phyloP scores from a whole-genome alignment of 2,888 invertebrate species.

The Sarcophaga rosellei region DNA sequence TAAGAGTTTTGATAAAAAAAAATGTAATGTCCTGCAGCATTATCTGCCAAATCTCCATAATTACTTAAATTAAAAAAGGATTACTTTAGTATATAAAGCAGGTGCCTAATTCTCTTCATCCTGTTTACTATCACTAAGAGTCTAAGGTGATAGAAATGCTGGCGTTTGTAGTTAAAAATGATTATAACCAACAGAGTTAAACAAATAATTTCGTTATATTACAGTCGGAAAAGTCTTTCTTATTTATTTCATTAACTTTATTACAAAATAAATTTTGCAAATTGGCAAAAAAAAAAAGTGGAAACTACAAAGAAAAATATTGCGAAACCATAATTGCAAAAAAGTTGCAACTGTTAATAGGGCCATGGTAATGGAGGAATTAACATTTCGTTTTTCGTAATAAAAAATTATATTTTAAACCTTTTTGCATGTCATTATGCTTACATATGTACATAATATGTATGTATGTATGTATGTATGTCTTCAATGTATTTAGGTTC shows the following conservation, averaged over 20 bases:
- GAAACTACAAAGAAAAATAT: not conserved
- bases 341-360: slow-evolving; percentile 5
- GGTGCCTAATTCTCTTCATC: slow-evolving; percentile 33
- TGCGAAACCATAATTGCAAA: slow-evolving; percentile 5
- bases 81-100: not conserved
- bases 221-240: not conserved
- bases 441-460: too few species aligned
- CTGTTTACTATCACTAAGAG: slow-evolving; percentile 22
- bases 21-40: not conserved
- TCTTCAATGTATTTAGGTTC: too few species aligned
- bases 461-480: too few species aligned
- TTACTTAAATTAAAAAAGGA: slow-evolving; percentile 31
- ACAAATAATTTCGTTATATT: slow-evolving; percentile 27
- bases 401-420: too few species aligned
- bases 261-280: slow-evolving; percentile 26
- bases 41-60: not conserved
- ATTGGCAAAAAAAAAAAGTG: slow-evolving; percentile 6
- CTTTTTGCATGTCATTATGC: too few species aligned
- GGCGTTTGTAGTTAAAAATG: not conserved
- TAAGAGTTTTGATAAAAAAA: too few species aligned
- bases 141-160: too few species aligned
- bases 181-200: not conserved
- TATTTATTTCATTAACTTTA: not conserved
- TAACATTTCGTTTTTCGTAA: too few species aligned
- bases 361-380: not conserved